Evolutionary conservation across 92 coral and sea anemone species (phyloP), one percentile per base, ranked within the genome.

Genomic region (Zoanthus solanderi): DNA sequence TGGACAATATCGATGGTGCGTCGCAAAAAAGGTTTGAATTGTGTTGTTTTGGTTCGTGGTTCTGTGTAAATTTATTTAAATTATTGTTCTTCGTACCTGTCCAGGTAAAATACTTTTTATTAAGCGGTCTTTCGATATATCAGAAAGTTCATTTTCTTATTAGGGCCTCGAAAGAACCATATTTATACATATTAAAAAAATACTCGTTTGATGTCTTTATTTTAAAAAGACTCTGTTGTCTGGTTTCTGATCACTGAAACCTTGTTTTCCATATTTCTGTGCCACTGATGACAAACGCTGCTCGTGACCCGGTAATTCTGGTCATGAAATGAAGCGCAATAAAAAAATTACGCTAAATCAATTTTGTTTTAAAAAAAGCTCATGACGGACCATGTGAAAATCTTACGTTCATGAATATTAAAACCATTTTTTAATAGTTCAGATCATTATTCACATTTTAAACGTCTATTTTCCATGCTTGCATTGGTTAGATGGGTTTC

Each of bases 1-100:
- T 91, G 0, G 98, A 97, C n/a, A 75, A 91, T 87, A 88, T 97
- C 30, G 98, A 97, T 80, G 96, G 98, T 30, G 96, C 99, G 48
- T 89, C 94, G 7, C 97, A 95, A 58, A 97, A 92, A 80, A 95
- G 98, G 98, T 95, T 34, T 44, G 6, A 9, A 42, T 28, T n/a
- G 12, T 56, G 76, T 71, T 83, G 52, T 31, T 34, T n/a, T 52
- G 32, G 16, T 56, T 9, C 17, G 56, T 50, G 56, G 56, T 50
- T 37, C 42, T 57, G 32, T 60, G n/a, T 56, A 84, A 71, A 14
- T 13, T 7, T 23, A 69, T 9, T 9, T 12, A 30, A 32, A 9
- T 69, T 69, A 9, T 69, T 17, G 31, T 34, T 32, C 42, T 34
- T 69, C 31, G 46, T 11, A 5, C 46, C 10, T 34, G 31, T 9